These are phyloP conservation scores for Hippoglossus stenolepis DNA, from an alignment of 2,113 vertebrate genomes.

Conservation along the genomic window DNA sequence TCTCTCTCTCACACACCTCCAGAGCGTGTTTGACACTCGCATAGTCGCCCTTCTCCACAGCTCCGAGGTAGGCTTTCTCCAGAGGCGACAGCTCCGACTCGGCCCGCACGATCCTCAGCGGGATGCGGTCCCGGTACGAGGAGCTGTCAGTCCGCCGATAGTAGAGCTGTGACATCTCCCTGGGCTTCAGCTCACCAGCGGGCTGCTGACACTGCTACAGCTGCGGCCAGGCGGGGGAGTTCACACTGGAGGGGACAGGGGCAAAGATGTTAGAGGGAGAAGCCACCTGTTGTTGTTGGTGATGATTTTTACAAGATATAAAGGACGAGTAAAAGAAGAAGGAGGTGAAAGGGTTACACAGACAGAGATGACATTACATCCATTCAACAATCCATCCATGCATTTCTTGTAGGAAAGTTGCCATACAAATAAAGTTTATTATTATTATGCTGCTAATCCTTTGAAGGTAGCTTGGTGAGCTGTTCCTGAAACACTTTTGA, in stretches of 20 bases:
- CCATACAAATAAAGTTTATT: too few relatives aligned
- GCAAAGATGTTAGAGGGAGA: conserved; percentile 15
- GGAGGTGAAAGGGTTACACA: background rate
- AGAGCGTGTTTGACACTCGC: conserved; percentile 95
- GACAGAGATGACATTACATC: too few relatives aligned
- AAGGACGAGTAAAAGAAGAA: too few relatives aligned
- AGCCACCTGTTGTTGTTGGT: conserved; percentile 2
- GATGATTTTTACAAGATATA: too few relatives aligned
- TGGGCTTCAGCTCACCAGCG: conserved; percentile 59
- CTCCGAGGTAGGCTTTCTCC: conserved; percentile 94
- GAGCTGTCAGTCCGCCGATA: conserved; percentile 92
- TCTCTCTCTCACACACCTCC: conserved; percentile 73
- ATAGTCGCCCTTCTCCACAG: conserved; percentile 97
- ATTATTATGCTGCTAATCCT: too few relatives aligned
- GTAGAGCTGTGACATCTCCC: conserved; percentile 96
- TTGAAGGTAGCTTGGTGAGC: too few relatives aligned
- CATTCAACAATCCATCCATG: too few relatives aligned
- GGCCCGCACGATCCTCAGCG: conserved; percentile 93
- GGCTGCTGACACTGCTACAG: conserved; percentile 53
- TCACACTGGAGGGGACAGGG: conserved; percentile 68
- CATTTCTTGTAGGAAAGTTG: too few relatives aligned
- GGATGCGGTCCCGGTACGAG: conserved; percentile 95
- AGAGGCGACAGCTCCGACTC: conserved; percentile 94
- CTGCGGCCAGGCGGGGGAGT: conserved; percentile 78
- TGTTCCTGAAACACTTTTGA: too few relatives aligned